Evolutionary conservation across 1,140 invertebrate genomes (phyloP).

Genomic region (Triops longicaudatus): DNA sequence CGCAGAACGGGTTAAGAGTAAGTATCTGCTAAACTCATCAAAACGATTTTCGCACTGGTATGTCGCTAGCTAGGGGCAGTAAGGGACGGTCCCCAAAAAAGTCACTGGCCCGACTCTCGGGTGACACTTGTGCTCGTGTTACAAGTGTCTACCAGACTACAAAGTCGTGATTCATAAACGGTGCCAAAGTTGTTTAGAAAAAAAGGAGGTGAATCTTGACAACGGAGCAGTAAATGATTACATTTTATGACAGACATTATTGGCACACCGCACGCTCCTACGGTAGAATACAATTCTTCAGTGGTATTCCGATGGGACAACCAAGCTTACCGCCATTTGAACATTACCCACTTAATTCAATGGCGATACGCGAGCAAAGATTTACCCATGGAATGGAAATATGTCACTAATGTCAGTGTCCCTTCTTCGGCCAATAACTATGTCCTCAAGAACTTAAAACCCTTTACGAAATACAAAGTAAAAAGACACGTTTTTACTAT

Average conservation of each 20-base stretch:
- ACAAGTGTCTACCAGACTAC: constrained; percentile 4
- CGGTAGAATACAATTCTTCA: constrained; percentile 62
- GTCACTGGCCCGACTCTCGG: neutral
- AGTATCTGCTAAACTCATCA: constrained; percentile 8
- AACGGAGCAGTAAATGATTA: neutral
- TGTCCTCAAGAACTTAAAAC: constrained; percentile 64
- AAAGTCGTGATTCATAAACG: constrained; percentile 18
- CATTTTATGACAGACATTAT: constrained; percentile 48
- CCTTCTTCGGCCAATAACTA: constrained; percentile 55
- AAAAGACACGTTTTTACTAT: constrained; percentile 33
- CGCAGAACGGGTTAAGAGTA: neutral
- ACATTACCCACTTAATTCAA: constrained; percentile 62
- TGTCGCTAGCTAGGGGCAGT: neutral
- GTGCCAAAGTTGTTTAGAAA: neutral
- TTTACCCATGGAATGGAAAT: constrained; percentile 58
- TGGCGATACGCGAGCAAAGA: constrained; percentile 56
- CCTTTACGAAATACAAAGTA: constrained; percentile 82
- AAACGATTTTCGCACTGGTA: neutral
- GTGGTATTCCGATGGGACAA: constrained; percentile 68
- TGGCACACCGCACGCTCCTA: constrained; percentile 59
- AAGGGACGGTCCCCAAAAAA: no score
- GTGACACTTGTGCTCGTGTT: constrained; percentile 8
- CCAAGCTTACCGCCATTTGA: constrained; percentile 49
- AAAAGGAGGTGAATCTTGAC: neutral
- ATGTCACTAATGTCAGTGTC: constrained; percentile 54